Conservation (phyloP, 64 coral and sea anemone genomes). For the Actinia equina region DNA sequence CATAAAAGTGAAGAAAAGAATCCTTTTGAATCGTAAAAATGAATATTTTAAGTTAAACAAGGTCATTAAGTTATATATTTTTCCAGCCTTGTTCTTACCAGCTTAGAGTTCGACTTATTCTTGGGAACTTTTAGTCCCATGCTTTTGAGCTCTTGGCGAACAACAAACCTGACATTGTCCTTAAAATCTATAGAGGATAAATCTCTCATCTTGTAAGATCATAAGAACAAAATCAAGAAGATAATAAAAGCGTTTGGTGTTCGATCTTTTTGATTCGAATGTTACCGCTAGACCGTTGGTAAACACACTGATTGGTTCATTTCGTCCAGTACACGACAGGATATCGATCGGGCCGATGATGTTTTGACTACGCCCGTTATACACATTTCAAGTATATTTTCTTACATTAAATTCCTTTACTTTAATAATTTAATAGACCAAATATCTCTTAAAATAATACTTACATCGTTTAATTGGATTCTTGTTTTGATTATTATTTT, state of each 20-base stretch:
- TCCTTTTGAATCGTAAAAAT: neutral
- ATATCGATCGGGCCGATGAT: slow-evolving; percentile 2
- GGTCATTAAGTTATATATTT: neutral
- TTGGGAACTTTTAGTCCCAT: slow-evolving; percentile 97
- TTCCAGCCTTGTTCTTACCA: slow-evolving; percentile 40
- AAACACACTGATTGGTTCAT: slow-evolving; percentile 38
- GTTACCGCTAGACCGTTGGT: slow-evolving; percentile 39
- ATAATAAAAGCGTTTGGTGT: neutral
- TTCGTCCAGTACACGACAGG: neutral
- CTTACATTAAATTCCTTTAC: neutral
- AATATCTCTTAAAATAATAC: neutral
- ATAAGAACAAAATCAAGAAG: slow-evolving; percentile 13
- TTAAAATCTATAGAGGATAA: slow-evolving; percentile 94
- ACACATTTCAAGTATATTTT: neutral
- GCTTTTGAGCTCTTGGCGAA: slow-evolving; percentile 73
- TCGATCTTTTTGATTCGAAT: slow-evolving; percentile 20
- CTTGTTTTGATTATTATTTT: neutral
- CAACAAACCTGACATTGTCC: slow-evolving; percentile 81
- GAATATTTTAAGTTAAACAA: neutral
- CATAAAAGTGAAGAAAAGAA: neutral
- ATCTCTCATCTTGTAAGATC: slow-evolving; percentile 72
- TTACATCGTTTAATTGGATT: neutral
- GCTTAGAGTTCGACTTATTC: slow-evolving; percentile 45
- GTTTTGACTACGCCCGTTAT: slow-evolving; percentile 4
- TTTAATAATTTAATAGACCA: no score